Evolutionary conservation across 2,113 vertebrate genomes (phyloP).

Genomic region (Mormyrus lacerda): DNA sequence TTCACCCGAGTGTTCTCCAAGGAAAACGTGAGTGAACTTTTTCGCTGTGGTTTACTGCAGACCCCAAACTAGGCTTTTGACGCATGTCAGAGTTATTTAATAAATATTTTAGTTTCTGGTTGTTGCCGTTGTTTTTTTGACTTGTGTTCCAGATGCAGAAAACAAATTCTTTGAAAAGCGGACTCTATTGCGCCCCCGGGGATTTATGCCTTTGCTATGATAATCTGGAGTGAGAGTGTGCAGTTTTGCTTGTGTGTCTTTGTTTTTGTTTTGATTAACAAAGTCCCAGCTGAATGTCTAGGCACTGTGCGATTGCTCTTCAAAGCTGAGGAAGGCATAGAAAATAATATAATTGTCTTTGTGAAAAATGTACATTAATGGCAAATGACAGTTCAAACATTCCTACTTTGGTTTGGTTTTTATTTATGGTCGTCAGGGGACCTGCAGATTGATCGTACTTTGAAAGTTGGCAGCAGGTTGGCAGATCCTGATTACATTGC

Average conservation of each 20-base stretch:
- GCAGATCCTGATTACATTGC: background rate
- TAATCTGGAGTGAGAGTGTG: background rate
- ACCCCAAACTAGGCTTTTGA: background rate
- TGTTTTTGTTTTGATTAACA: background rate
- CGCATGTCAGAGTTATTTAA: background rate
- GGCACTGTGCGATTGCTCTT: background rate
- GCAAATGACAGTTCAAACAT: conserved; percentile 20
- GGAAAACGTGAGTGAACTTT: conserved; percentile 82
- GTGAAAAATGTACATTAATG: background rate
- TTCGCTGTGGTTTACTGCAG: background rate
- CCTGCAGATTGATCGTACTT: background rate
- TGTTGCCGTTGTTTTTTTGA: background rate
- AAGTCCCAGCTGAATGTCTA: background rate
- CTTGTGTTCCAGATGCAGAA: background rate
- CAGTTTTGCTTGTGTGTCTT: background rate
- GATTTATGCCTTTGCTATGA: conserved; percentile 2
- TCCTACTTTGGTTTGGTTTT: background rate
- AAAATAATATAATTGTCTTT: background rate
- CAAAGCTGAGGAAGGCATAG: background rate
- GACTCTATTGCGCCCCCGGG: background rate
- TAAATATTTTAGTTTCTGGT: background rate
- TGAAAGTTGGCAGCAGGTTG: background rate
- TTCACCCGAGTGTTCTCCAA: conserved; percentile 96
- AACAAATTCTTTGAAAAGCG: background rate
- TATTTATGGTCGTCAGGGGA: background rate